phyloP scores from a whole-genome alignment of 2,888 invertebrate species.

The Acanthosepion esculentum region DNA sequence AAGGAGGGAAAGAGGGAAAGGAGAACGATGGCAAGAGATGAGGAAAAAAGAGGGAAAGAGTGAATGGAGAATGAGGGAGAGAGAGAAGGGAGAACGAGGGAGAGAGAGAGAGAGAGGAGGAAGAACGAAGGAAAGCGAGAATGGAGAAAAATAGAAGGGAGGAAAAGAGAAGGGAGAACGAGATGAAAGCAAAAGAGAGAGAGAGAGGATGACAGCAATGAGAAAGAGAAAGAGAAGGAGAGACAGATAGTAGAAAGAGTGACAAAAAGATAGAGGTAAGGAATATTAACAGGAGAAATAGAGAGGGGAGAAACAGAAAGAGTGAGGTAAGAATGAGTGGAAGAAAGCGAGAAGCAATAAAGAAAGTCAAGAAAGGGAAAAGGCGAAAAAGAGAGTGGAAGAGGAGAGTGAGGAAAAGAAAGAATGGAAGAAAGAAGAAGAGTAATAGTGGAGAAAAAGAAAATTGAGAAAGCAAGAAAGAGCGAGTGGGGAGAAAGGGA shows the following conservation, averaged over 20 bases:
- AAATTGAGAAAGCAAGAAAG: not conserved
- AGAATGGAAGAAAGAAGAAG: no score
- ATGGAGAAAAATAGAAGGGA: no score
- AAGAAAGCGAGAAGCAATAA: not conserved
- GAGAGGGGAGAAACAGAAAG: not conserved
- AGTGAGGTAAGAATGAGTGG: not conserved
- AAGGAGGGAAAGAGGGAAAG: no score
- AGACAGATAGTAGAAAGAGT: not conserved
- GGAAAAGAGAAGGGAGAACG: no score
- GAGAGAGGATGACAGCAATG: not conserved
- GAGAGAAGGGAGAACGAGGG: no score
- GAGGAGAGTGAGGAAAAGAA: not conserved
- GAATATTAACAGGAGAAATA: not conserved
- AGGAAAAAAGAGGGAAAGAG: not conserved
- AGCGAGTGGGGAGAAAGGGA: no score
- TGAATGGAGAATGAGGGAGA: not conserved
- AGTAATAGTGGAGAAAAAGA: no score
- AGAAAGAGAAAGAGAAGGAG: not conserved
- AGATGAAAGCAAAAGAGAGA: not conserved
- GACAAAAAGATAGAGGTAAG: not conserved
- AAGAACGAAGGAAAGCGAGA: no score
- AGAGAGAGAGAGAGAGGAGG: no score
- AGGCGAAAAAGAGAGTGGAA: not conserved
- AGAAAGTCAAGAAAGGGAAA: not conserved
- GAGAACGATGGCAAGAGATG: no score